These are phyloP conservation scores for Leptopilina clavipes DNA, from an alignment of 1,140 invertebrate species.

Conservation along the genomic window DNA sequence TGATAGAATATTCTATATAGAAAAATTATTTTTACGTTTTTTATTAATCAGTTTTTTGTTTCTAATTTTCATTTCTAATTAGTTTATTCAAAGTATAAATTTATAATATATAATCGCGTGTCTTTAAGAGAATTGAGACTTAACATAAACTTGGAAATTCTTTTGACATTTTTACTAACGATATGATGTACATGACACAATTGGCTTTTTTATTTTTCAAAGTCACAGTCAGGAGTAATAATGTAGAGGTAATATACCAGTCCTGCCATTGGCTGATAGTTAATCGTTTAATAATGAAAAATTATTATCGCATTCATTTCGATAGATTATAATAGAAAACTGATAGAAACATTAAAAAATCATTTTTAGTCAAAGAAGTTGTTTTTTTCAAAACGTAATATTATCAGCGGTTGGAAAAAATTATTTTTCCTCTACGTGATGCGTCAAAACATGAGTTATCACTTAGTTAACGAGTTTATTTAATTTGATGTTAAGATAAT, in stretches of 20 bases:
- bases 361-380: neutral
- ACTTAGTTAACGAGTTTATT: neutral
- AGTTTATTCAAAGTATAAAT: neutral
- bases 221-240: neutral
- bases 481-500: neutral
- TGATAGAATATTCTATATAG: too few species aligned
- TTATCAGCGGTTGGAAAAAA: neutral
- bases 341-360: constrained; percentile 14
- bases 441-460: constrained; percentile 5
- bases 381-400: neutral
- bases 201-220: constrained; percentile 30
- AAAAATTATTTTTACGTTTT: too few species aligned
- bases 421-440: neutral
- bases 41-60: neutral
- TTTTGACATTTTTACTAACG: constrained; percentile 15
- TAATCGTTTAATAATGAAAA: constrained; percentile 30
- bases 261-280: constrained; percentile 7
- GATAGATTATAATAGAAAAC: neutral
- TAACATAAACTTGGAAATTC: constrained; percentile 17
- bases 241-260: neutral
- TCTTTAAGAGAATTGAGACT: neutral
- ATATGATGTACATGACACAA: constrained; percentile 15
- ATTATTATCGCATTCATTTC: constrained; percentile 1
- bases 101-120: constrained; percentile 21
- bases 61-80: neutral